Conservation (phyloP, 2,888 invertebrate genomes). For the Xylocampa areola region DNA sequence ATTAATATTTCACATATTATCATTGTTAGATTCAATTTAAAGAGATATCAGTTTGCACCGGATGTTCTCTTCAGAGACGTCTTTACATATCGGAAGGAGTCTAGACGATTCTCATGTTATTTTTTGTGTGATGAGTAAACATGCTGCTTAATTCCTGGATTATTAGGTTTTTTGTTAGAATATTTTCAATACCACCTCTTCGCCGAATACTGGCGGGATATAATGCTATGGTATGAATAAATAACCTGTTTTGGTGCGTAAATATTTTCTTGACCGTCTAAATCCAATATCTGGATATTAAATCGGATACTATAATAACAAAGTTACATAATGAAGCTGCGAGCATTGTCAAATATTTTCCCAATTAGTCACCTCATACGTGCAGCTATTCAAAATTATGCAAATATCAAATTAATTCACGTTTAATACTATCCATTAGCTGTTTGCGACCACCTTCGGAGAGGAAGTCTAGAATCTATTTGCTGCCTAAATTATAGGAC, state of each 20-base stretch:
- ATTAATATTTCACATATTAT: neutral
- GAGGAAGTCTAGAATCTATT: conserved; percentile 56
- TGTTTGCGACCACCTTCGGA: conserved; percentile 36
- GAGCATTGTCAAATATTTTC: conserved; percentile 26
- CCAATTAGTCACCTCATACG: conserved; percentile 31
- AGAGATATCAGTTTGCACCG: neutral
- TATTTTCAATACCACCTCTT: no score
- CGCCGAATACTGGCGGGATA: no score
- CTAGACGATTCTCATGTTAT: neutral
- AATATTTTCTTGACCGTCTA: neutral
- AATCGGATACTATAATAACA: conserved; percentile 5
- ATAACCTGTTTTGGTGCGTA: neutral
- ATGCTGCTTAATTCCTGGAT: no score
- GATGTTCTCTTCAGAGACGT: neutral
- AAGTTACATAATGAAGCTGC: conserved; percentile 19
- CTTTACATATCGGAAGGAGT: neutral
- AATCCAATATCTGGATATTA: neutral
- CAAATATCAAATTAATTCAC: conserved; percentile 52
- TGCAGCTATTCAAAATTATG: conserved; percentile 53
- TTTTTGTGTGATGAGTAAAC: neutral
- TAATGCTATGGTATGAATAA: no score
- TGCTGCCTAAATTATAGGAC: conserved; percentile 49
- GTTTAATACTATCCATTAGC: conserved; percentile 44
- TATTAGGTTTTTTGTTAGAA: neutral
- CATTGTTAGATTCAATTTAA: neutral